Conservation (phyloP, 1,140 invertebrate species). For the Brachionus koreanus region DNA sequence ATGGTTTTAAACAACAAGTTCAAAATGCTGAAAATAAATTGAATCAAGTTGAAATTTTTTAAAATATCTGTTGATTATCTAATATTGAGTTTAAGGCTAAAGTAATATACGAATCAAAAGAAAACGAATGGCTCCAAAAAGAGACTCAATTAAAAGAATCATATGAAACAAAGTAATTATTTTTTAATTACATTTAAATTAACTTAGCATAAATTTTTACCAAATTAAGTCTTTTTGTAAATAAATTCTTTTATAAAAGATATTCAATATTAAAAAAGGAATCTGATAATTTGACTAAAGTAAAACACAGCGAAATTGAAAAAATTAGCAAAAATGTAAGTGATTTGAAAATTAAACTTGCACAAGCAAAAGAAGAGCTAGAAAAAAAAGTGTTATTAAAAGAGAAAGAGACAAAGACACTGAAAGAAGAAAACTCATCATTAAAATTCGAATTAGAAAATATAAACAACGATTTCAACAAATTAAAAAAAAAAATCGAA, state of each 20-base stretch:
- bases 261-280: background rate
- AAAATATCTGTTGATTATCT: too few relatives aligned
- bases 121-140: background rate
- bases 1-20: too few relatives aligned
- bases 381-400: background rate
- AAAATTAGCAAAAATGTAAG: background rate
- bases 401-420: background rate
- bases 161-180: background rate
- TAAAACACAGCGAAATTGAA: background rate
- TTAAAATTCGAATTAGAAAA: background rate
- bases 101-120: background rate
- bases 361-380: background rate
- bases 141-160: background rate
- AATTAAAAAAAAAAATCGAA: conserved; percentile 11
- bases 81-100: background rate
- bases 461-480: background rate
- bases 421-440: background rate
- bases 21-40: too few relatives aligned
- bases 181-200: too few relatives aligned
- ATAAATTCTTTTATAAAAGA: too few relatives aligned
- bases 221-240: too few relatives aligned
- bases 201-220: too few relatives aligned
- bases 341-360: background rate
- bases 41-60: too few relatives aligned
- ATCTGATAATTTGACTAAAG: background rate